Conservation (phyloP, 2,888 invertebrate genomes). For the Sesamia inferens region DNA sequence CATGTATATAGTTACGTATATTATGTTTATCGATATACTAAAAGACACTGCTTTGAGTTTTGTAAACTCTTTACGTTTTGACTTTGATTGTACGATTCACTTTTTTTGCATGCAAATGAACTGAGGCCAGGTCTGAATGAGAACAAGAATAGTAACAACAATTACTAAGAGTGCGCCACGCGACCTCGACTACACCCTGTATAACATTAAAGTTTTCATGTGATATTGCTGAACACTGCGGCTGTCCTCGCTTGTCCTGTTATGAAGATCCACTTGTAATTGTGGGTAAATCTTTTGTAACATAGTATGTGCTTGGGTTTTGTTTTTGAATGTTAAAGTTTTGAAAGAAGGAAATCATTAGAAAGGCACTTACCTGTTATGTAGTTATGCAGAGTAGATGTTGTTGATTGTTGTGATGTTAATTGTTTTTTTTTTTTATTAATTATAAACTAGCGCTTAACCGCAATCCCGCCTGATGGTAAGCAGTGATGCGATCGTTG, state of each 20-base stretch:
- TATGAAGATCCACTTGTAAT: slow-evolving; percentile 35
- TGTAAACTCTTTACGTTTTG: neutral
- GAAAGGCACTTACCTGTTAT: too few species aligned
- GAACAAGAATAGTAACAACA: too few species aligned
- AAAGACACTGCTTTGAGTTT: neutral
- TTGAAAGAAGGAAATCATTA: neutral
- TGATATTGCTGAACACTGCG: slow-evolving; percentile 24
- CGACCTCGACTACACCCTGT: slow-evolving; percentile 32
- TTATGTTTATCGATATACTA: too few species aligned
- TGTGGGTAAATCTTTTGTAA: slow-evolving; percentile 8
- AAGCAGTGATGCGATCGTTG: too few species aligned
- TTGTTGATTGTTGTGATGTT: too few species aligned
- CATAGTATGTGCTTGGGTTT: neutral
- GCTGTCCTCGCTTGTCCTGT: slow-evolving; percentile 18
- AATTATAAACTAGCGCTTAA: too few species aligned
- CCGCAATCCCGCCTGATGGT: too few species aligned
- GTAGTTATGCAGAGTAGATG: too few species aligned
- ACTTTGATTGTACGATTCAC: neutral
- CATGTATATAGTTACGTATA: too few species aligned
- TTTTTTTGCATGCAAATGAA: slow-evolving; percentile 47
- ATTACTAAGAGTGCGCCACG: slow-evolving; percentile 25
- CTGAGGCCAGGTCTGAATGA: slow-evolving; percentile 35
- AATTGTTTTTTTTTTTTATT: too few species aligned
- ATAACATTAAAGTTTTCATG: slow-evolving; percentile 57
- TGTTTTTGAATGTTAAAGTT: slow-evolving; percentile 5